phyloP scores from a whole-genome alignment of 2,797 vertebrate genomes.

The Cryptoprocta ferox region DNA sequence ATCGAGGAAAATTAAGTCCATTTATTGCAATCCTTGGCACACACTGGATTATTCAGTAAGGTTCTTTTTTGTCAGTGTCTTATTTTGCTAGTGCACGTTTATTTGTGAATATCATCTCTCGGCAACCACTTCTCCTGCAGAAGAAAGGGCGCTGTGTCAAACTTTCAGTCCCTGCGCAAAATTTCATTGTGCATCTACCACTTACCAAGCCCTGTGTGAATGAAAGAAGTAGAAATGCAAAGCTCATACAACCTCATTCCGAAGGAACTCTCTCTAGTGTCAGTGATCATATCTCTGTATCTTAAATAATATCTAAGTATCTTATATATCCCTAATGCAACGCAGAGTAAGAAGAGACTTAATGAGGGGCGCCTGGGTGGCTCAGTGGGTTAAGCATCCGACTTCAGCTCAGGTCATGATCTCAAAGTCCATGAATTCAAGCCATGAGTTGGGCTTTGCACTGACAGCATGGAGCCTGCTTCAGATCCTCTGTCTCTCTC shows the following conservation, averaged over 20 bases:
- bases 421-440: too few relatives aligned
- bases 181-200: neutral
- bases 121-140: neutral
- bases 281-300: neutral
- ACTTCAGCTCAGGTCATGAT: too few relatives aligned
- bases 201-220: neutral
- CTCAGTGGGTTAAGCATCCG: too few relatives aligned
- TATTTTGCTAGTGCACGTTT: neutral
- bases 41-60: neutral
- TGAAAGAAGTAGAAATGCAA: neutral
- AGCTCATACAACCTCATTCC: neutral
- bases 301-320: neutral
- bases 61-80: neutral
- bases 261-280: neutral
- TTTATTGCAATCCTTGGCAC: neutral
- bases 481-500: too few relatives aligned
- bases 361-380: neutral
- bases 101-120: constrained; percentile 7
- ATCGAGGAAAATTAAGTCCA: neutral
- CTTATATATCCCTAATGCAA: neutral
- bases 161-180: neutral
- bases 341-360: neutral
- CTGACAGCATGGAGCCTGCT: too few relatives aligned
- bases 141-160: neutral
- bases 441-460: too few relatives aligned